Evolutionary conservation across 2,888 invertebrate genomes (phyloP).

Genomic region (Epistrophe eligans): DNA sequence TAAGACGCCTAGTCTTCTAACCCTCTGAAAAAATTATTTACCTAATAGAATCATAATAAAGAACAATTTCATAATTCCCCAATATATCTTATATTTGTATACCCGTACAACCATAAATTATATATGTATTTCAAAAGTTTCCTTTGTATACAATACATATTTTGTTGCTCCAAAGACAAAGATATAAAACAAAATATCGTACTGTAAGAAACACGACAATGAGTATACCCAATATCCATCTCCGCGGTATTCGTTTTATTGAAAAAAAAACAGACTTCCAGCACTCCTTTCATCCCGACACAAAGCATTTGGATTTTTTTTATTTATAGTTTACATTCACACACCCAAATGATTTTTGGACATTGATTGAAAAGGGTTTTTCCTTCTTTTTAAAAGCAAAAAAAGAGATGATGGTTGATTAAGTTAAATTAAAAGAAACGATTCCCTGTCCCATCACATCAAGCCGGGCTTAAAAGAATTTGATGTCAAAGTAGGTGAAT

Average conservation of each 20-base stretch:
- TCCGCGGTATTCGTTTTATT: constrained; percentile 8
- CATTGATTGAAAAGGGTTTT: constrained; percentile 71
- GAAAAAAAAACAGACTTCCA: constrained; percentile 13
- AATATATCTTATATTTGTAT: neutral
- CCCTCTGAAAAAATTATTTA: no score
- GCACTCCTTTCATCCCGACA: constrained; percentile 47
- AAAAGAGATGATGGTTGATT: constrained; percentile 56
- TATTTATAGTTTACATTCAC: constrained; percentile 28
- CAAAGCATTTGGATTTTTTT: constrained; percentile 46
- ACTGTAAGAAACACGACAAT: neutral
- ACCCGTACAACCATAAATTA: no score
- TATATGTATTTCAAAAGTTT: neutral
- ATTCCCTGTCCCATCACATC: constrained; percentile 51
- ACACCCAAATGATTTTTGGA: constrained; percentile 64
- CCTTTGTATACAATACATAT: neutral
- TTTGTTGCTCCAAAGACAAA: constrained; percentile 5
- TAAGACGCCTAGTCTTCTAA: no score
- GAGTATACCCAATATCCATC: neutral
- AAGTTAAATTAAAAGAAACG: constrained; percentile 57
- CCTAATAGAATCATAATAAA: no score
- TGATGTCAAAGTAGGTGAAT: constrained; percentile 46
- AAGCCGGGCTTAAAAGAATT: constrained; percentile 27
- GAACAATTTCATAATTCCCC: neutral
- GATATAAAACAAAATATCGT: neutral
- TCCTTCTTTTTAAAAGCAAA: constrained; percentile 3